Base-by-base conservation (phyloP, 2,113 vertebrate species). In the Cebidichthys violaceus region DNA sequence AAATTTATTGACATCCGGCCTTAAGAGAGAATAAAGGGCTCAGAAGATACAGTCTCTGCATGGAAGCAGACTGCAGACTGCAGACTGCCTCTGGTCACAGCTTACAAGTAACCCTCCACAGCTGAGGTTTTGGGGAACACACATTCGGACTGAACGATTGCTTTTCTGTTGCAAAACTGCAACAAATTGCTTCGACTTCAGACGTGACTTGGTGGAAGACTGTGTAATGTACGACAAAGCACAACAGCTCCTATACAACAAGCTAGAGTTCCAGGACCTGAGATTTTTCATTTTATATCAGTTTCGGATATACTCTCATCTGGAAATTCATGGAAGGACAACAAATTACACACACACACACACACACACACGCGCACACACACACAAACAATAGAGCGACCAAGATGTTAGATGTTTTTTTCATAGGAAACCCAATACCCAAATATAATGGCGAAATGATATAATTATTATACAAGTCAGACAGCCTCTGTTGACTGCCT, bases 1-100 rank as follows among this genome's bases (percentile, higher is more conserved):
- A 54, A 79, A 50, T 90, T 92, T 85, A 92, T 86, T 84, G 73
- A 91, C 82, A 90, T 90, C 89, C 86, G 83, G 82, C 77, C 68
- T 85, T 50, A 41, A 87, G 75, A 89, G 81, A 62, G 84, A 91
- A 87, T 74, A 68, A 81, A 90, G 70, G 10, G 35, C 73, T 83
- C 14, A 65, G 74, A 65, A 75, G 55, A 74, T 43, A 10, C 18
- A 75, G 52, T 50, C 78, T 83, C 78, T 79, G 79, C 70, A 35
- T 77, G 87, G 66, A 86, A 72, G 66, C 77, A 41, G 75, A 57
- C 54, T 27, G 45, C 70, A 61, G 70, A 54, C 61, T 84, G 66
- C 61, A 83, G 65, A 83, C 81, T 33, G 81, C 79, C 81, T 69
- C 85, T 69, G 77, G 62, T 88, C 60, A 76, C 41, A 83, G 61